Evolutionary conservation across 30 jellyfish, hydroid and myxozoan genomes (phyloP).

Genomic region (Mastigias papua): DNA sequence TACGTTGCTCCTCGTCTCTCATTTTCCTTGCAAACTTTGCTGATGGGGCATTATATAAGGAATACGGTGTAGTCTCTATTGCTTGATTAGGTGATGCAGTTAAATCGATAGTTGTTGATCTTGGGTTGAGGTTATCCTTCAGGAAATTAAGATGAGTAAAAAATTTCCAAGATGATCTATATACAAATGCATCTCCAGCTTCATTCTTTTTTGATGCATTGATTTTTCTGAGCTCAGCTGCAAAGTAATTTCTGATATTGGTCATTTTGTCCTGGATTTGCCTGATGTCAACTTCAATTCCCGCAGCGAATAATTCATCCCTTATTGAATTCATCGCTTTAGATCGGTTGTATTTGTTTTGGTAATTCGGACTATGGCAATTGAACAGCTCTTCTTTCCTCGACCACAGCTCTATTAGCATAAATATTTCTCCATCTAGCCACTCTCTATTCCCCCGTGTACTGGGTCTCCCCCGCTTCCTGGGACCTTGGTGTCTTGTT

Average conservation of each 20-base stretch:
- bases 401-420: slow-evolving; percentile 57
- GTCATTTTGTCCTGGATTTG: slow-evolving; percentile 35
- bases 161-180: slow-evolving; percentile 42
- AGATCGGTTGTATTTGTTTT: slow-evolving; percentile 28
- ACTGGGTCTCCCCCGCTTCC: slow-evolving; percentile 63
- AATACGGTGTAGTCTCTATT: not conserved
- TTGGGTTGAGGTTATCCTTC: slow-evolving; percentile 25
- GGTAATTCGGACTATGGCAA: slow-evolving; percentile 29
- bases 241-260: slow-evolving; percentile 51
- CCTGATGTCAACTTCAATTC: not conserved
- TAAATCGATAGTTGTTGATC: slow-evolving; percentile 17
- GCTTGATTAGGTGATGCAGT: not conserved
- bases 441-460: slow-evolving; percentile 38
- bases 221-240: slow-evolving; percentile 45
- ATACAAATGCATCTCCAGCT: slow-evolving; percentile 6
- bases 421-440: slow-evolving; percentile 68
- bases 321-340: slow-evolving; percentile 53
- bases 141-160: slow-evolving; percentile 23
- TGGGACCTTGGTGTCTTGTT: no score
- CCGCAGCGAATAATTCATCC: not conserved
- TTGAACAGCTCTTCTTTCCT: slow-evolving; percentile 63
- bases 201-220: slow-evolving; percentile 42
- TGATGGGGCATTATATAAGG: slow-evolving; percentile 46
- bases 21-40: slow-evolving; percentile 43
- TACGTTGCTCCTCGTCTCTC: slow-evolving; percentile 1